These are phyloP conservation scores for Typhlichthys subterraneus DNA, from an alignment of 2,797 vertebrate species.

Conservation along the genomic window DNA sequence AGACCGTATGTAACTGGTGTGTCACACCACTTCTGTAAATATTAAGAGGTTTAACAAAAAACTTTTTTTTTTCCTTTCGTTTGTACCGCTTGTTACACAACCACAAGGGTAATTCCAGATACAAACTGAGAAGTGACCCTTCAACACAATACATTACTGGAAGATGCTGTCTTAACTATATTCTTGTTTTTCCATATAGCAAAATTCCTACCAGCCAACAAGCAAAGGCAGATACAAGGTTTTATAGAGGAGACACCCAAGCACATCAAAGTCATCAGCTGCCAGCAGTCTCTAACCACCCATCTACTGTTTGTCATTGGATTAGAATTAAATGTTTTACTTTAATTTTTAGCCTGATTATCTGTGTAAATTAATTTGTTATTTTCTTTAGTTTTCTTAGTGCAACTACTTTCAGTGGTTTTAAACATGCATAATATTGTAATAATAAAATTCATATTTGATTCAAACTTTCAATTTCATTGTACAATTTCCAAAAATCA, in stretches of 20 bases:
- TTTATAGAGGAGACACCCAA: conserved; percentile 74
- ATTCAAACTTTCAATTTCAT: background rate
- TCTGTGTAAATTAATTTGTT: conserved; percentile 13
- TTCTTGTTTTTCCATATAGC: conserved; percentile 73
- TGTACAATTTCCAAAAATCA: background rate
- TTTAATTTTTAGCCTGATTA: conserved; percentile 5
- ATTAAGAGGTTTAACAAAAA: too few species aligned
- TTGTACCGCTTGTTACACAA: too few species aligned
- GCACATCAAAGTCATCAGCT: background rate
- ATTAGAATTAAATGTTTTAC: conserved; percentile 35
- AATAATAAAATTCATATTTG: background rate
- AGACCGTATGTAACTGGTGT: too few species aligned
- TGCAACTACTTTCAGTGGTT: background rate
- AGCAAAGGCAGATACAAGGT: conserved; percentile 99
- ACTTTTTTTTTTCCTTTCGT: too few species aligned
- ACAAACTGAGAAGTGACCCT: too few species aligned
- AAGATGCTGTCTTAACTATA: conserved; percentile 1
- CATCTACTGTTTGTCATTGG: conserved; percentile 29
- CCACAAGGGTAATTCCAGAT: too few species aligned
- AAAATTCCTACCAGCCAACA: conserved; percentile 99
- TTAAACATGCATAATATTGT: background rate
- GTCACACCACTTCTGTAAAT: too few species aligned
- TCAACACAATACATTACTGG: background rate
- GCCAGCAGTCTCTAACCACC: conserved; percentile 6
- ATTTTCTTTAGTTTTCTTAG: conserved; percentile 7